Percentiles rank a stretch among this genome's conserved stretches.
Conservation (phyloP, 2,113 vertebrate species). For the Alligator sinensis region DNA sequence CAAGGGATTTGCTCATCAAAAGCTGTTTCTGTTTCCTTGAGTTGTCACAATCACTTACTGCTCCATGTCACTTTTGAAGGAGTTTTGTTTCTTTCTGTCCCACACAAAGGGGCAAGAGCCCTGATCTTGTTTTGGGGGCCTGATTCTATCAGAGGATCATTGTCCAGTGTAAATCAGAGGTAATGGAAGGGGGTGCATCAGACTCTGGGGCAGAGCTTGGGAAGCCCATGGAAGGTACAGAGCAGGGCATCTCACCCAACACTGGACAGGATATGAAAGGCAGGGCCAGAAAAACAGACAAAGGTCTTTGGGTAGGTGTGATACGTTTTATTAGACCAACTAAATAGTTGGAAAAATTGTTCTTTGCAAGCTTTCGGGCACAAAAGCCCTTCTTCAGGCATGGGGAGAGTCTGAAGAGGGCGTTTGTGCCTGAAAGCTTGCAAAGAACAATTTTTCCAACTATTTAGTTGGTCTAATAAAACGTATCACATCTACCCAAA, state of each 20-base stretch:
- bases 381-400: too few species aligned
- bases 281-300: background rate
- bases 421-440: too few species aligned
- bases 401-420: too few species aligned
- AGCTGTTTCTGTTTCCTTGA: background rate
- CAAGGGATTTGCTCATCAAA: background rate
- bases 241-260: fast-evolving
- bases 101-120: background rate
- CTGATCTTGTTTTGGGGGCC: background rate
- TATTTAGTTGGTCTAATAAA: too few species aligned
- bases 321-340: too few species aligned
- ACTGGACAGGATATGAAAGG: fast-evolving
- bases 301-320: too few species aligned
- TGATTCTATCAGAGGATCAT: background rate
- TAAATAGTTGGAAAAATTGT: too few species aligned
- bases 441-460: too few species aligned
- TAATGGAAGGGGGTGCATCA: fast-evolving
- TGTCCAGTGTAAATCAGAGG: too few species aligned
- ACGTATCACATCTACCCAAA: too few species aligned
- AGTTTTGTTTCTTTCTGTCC: background rate
- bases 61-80: background rate
- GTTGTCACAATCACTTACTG: background rate
- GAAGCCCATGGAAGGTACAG: background rate
- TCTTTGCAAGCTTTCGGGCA: too few species aligned
- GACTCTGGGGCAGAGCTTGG: background rate